Conservation (phyloP, 2,888 invertebrate species). For the Synergus itoensis region DNA sequence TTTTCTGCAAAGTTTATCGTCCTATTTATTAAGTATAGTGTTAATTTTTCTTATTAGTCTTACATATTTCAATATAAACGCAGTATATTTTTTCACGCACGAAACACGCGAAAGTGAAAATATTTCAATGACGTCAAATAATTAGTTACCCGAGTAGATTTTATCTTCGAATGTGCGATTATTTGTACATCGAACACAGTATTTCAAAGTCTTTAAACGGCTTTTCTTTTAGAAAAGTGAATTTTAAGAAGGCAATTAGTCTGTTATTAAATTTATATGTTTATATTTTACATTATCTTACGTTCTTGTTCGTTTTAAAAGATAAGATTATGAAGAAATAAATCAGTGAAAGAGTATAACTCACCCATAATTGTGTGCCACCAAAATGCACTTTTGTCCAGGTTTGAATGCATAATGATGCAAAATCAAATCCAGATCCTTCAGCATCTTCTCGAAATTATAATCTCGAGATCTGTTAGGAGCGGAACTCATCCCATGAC, state of each 20-base stretch:
- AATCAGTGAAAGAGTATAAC: slow-evolving; percentile 1
- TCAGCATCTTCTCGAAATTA: slow-evolving; percentile 81
- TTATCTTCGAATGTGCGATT: slow-evolving; percentile 19
- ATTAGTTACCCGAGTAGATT: slow-evolving; percentile 21
- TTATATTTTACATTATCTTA: no score
- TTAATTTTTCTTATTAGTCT: background rate
- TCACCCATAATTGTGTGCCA: slow-evolving; percentile 86
- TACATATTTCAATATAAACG: background rate
- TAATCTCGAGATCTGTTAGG: slow-evolving; percentile 81
- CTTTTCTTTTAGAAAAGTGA: background rate
- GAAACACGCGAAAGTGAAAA: slow-evolving; percentile 34
- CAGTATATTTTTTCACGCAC: slow-evolving; percentile 13
- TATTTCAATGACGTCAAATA: slow-evolving; percentile 9
- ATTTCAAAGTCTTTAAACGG: background rate
- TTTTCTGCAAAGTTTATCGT: background rate
- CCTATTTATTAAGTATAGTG: background rate
- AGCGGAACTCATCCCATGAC: slow-evolving; percentile 84
- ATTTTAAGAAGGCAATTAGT: background rate
- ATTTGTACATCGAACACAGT: background rate
- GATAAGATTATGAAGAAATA: background rate
- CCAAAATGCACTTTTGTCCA: slow-evolving; percentile 81
- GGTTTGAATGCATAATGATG: slow-evolving; percentile 81
- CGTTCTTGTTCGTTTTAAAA: no score
- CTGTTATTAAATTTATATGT: background rate
- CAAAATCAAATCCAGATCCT: slow-evolving; percentile 81